These are phyloP conservation scores for Periphyllus acericola DNA, from an alignment of 2,888 invertebrate species.

Conservation along the genomic window DNA sequence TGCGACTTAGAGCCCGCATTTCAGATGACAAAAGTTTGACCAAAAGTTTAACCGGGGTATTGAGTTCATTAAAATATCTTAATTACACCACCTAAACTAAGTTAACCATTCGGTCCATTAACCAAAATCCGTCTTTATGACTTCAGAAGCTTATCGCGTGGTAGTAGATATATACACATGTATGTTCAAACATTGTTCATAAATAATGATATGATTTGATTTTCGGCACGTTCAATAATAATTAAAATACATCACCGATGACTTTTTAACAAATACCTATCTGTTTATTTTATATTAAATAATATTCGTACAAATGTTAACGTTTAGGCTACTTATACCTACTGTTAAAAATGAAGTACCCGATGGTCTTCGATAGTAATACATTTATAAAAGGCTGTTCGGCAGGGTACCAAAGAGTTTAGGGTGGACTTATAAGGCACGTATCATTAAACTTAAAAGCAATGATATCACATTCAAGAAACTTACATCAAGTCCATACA, in stretches of 20 bases:
- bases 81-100: slow-evolving; percentile 53
- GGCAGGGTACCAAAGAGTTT: too few relatives aligned
- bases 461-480: too few relatives aligned
- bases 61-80: slow-evolving; percentile 59
- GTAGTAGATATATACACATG: not conserved
- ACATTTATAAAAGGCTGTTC: too few relatives aligned
- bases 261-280: too few relatives aligned
- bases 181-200: slow-evolving; percentile 44
- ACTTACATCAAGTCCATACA: too few relatives aligned
- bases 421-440: too few relatives aligned
- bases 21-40: slow-evolving; percentile 57
- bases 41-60: slow-evolving; percentile 46
- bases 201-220: slow-evolving; percentile 35
- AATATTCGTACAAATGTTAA: not conserved
- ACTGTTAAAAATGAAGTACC: too few relatives aligned
- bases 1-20: slow-evolving; percentile 44
- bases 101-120: slow-evolving; percentile 58
- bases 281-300: too few relatives aligned
- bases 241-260: not conserved
- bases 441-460: too few relatives aligned
- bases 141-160: slow-evolving; percentile 39
- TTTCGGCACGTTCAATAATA: slow-evolving; percentile 5
- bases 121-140: slow-evolving; percentile 58
- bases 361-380: too few relatives aligned
- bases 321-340: too few relatives aligned